phyloP scores from a whole-genome alignment of 2,797 vertebrate species.

The Petrocephalus sullivani region DNA sequence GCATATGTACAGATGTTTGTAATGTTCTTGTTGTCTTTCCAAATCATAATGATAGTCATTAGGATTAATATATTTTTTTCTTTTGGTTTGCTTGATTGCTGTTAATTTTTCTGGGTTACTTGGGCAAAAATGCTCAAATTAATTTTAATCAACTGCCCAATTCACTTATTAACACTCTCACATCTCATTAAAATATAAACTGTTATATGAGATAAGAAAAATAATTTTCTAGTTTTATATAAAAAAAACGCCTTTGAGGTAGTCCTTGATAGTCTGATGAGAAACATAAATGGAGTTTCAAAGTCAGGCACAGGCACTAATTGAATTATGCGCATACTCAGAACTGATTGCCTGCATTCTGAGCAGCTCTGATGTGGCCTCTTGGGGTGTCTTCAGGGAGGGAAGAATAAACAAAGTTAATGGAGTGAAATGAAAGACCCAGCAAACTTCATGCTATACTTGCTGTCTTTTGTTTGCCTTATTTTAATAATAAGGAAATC shows the following conservation, averaged over 20 bases:
- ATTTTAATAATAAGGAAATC: slow-evolving; percentile 10
- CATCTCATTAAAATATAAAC: background rate
- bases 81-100: background rate
- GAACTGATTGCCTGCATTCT: slow-evolving; percentile 8
- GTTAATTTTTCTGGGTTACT: background rate
- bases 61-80: background rate
- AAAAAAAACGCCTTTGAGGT: background rate
- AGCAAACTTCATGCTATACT: background rate
- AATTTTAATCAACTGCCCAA: background rate
- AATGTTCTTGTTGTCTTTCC: background rate
- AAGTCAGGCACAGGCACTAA: slow-evolving; percentile 8
- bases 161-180: background rate
- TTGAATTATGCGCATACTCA: slow-evolving; percentile 11
- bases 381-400: slow-evolving; percentile 14
- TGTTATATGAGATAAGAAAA: background rate
- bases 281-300: slow-evolving; percentile 11
- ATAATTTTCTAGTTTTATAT: background rate
- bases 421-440: slow-evolving; percentile 15
- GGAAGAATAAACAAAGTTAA: slow-evolving; percentile 7
- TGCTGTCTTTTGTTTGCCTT: slow-evolving; percentile 11
- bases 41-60: background rate
- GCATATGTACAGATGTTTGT: background rate
- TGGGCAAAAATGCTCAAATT: background rate
- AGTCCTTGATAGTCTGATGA: background rate
- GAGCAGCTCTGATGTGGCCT: background rate